Conservation (phyloP, 1,140 invertebrate species). For the Pachyrhynchus sulphureomaculatus region DNA sequence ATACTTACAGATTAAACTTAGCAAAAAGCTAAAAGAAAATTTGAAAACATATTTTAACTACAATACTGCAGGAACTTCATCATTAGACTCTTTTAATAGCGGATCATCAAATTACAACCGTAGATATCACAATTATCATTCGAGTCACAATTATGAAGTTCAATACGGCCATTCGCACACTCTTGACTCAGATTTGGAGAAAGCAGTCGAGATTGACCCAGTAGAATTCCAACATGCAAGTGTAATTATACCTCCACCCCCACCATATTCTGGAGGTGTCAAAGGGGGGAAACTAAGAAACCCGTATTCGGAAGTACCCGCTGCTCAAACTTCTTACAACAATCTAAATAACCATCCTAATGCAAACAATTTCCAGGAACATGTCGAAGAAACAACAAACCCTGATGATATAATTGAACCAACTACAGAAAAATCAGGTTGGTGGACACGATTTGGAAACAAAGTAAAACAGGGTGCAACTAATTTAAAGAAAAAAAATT, state of each 20-base stretch:
- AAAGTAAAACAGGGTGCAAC: conserved; percentile 29
- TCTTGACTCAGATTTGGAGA: too few species aligned
- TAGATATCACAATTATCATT: too few species aligned
- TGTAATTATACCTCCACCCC: background rate
- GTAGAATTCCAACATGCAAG: too few species aligned
- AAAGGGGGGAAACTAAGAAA: too few species aligned
- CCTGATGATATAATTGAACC: conserved; percentile 1
- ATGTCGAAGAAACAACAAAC: background rate
- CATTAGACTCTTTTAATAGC: too few species aligned
- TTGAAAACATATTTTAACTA: background rate
- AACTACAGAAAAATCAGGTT: background rate
- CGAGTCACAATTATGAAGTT: too few species aligned
- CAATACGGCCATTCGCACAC: too few species aligned
- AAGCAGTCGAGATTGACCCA: too few species aligned
- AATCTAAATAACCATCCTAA: background rate
- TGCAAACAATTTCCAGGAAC: background rate
- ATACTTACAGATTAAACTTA: too few species aligned
- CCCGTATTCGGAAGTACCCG: background rate
- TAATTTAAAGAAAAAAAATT: conserved; percentile 26
- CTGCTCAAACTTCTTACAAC: background rate
- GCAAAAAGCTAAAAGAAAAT: too few species aligned
- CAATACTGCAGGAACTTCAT: background rate
- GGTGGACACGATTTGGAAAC: conserved; percentile 28
- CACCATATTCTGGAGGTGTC: too few species aligned
- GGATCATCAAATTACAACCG: too few species aligned